phyloP scores from a whole-genome alignment of 2,113 vertebrate genomes.

The Amia ocellicauda region DNA sequence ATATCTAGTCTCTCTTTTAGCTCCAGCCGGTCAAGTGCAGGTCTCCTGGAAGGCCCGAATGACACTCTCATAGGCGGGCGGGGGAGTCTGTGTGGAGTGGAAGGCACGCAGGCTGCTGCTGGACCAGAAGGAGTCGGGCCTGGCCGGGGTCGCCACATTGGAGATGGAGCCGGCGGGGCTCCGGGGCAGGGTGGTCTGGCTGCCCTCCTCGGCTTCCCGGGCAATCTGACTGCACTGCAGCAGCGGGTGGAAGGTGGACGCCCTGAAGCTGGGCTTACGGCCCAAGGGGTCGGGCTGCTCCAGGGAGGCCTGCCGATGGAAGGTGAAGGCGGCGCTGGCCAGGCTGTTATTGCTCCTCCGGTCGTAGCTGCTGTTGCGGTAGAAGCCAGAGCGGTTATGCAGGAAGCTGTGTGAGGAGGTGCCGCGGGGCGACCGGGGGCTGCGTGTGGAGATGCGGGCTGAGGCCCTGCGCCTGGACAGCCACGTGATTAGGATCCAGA shows the following conservation, averaged over 20 bases:
- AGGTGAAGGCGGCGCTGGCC: constrained; percentile 80
- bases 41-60: constrained; percentile 91
- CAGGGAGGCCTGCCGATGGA: constrained; percentile 82
- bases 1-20: too few species aligned
- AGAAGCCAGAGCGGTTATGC: constrained; percentile 72
- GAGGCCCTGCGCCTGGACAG: constrained; percentile 82
- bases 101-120: constrained; percentile 69
- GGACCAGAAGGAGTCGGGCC: constrained; percentile 85
- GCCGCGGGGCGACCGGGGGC: constrained; percentile 55
- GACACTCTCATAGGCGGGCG: constrained; percentile 90
- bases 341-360: constrained; percentile 92
- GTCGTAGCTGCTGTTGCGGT: constrained; percentile 84
- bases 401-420: constrained; percentile 45
- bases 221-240: constrained; percentile 84
- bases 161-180: constrained; percentile 58
- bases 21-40: constrained; percentile 52
- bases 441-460: constrained; percentile 82
- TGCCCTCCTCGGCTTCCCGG: constrained; percentile 76
- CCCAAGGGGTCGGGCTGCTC: constrained; percentile 81
- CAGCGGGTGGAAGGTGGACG: constrained; percentile 93
- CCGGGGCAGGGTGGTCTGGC: constrained; percentile 77
- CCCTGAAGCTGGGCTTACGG: constrained; percentile 87
- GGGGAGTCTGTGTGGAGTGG: constrained; percentile 74
- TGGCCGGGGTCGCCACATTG: constrained; percentile 51
- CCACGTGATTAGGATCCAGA: constrained; percentile 80